Percentiles rank a stretch among this genome's conserved stretches.
phyloP scores from a whole-genome alignment of 2,113 vertebrate species.

The Paracanthobrama guichenoti region DNA sequence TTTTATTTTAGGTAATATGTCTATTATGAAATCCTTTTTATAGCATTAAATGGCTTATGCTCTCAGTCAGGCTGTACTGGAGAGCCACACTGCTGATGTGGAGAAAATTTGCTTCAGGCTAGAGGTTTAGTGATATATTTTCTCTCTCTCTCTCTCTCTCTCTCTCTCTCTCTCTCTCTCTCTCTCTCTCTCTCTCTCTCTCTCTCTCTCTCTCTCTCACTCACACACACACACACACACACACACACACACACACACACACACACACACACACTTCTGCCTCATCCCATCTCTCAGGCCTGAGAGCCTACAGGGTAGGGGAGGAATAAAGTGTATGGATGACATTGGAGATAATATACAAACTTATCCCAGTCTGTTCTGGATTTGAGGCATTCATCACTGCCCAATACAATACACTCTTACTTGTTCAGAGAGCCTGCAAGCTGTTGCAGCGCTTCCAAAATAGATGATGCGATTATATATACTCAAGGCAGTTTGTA shows the following conservation, averaged over 20 bases:
- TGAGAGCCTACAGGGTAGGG: slow-evolving; percentile 34
- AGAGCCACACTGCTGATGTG: slow-evolving; percentile 38
- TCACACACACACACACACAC: too few relatives aligned
- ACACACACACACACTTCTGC: too few relatives aligned
- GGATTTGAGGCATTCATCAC: slow-evolving; percentile 52
- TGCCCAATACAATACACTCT: slow-evolving; percentile 48
- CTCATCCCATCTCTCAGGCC: slow-evolving; percentile 38
- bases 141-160: slow-evolving; percentile 1
- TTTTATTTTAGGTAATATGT: slow-evolving; percentile 38
- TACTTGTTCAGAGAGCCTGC: slow-evolving; percentile 43
- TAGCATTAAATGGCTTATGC: slow-evolving; percentile 21
- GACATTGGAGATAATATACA: slow-evolving; percentile 46
- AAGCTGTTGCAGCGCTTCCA: slow-evolving; percentile 41
- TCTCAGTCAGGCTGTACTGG: slow-evolving; percentile 35
- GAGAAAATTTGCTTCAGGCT: slow-evolving; percentile 41
- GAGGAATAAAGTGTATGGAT: slow-evolving; percentile 33
- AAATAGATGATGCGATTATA: slow-evolving; percentile 29
- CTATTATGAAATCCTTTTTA: slow-evolving; percentile 34
- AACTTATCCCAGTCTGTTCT: slow-evolving; percentile 51
- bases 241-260: too few relatives aligned
- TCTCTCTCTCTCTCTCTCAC: too few relatives aligned
- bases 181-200: too few relatives aligned
- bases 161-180: too few relatives aligned
- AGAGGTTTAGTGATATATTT: slow-evolving; percentile 26
- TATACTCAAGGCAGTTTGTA: slow-evolving; percentile 13